Conservation (phyloP, 2,113 vertebrate species). For the Laticauda laticaudata region DNA sequence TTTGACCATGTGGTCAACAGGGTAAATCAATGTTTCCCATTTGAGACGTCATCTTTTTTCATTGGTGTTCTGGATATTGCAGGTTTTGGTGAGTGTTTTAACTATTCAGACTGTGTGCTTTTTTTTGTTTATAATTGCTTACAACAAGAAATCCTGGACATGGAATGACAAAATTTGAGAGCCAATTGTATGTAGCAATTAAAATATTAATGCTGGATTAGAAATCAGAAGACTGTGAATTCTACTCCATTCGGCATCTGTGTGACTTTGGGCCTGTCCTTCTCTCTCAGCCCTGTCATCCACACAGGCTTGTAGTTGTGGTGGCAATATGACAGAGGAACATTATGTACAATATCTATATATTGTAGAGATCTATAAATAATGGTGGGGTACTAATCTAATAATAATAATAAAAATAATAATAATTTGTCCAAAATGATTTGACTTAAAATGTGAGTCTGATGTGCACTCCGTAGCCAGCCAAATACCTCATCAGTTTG, state of each 20-base stretch:
- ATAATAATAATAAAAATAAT: background rate
- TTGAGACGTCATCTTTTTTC: constrained; percentile 88
- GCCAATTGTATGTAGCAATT: background rate
- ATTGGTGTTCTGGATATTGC: constrained; percentile 98
- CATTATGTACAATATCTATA: background rate
- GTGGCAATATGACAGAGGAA: background rate
- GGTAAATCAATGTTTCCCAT: constrained; percentile 97
- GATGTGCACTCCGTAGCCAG: background rate
- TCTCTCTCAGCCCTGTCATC: background rate
- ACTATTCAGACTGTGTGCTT: background rate
- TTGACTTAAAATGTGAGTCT: background rate
- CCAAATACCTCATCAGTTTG: background rate
- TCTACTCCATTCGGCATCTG: background rate
- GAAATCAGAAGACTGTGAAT: background rate
- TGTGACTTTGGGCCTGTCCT: background rate
- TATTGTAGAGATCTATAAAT: background rate
- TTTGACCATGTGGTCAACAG: constrained; percentile 97
- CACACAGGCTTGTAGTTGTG: background rate
- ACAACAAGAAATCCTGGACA: background rate
- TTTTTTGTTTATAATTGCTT: background rate
- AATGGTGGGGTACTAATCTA: background rate
- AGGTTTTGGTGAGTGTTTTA: constrained; percentile 84
- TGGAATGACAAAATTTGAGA: background rate
- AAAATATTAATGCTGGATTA: background rate
- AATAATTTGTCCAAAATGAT: background rate